A percentile compares a stretch with the other conserved stretches of the same genome.
Conservation (phyloP, 2,888 invertebrate species). For the Phalangium opilio region DNA sequence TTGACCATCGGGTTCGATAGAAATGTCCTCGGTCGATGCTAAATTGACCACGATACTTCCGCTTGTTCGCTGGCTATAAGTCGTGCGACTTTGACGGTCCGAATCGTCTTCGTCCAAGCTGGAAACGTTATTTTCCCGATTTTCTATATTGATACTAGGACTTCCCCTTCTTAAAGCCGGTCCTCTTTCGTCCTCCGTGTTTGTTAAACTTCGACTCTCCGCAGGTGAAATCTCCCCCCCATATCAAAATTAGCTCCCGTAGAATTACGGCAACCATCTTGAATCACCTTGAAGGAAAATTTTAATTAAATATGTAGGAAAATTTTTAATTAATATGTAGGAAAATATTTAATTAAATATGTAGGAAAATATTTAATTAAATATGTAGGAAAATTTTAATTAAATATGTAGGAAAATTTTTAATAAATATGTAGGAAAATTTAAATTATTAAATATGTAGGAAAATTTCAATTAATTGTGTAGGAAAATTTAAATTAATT, state of each 20-base stretch:
- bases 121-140: too few relatives aligned
- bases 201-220: slow-evolving; percentile 17
- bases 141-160: too few relatives aligned
- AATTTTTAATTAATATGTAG: too few relatives aligned
- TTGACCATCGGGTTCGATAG: slow-evolving; percentile 20
- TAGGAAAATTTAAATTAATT: not conserved
- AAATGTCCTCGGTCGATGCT: slow-evolving; percentile 21
- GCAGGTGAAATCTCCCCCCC: slow-evolving; percentile 14
- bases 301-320: not conserved
- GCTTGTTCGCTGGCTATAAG: slow-evolving; percentile 11
- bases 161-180: slow-evolving; percentile 3
- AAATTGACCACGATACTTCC: slow-evolving; percentile 18
- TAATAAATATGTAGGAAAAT: too few relatives aligned
- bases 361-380: too few relatives aligned
- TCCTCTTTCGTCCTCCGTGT: slow-evolving; percentile 10
- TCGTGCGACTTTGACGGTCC: slow-evolving; percentile 11
- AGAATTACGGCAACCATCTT: slow-evolving; percentile 12
- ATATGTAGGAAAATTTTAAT: not conserved
- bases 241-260: slow-evolving; percentile 11
- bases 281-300: slow-evolving; percentile 10
- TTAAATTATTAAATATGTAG: not conserved
- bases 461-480: not conserved
- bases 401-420: not conserved
- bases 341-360: not conserved
- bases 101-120: not conserved